phyloP scores from a whole-genome alignment of 2,797 vertebrate genomes.

The Sebastes iracundus region DNA sequence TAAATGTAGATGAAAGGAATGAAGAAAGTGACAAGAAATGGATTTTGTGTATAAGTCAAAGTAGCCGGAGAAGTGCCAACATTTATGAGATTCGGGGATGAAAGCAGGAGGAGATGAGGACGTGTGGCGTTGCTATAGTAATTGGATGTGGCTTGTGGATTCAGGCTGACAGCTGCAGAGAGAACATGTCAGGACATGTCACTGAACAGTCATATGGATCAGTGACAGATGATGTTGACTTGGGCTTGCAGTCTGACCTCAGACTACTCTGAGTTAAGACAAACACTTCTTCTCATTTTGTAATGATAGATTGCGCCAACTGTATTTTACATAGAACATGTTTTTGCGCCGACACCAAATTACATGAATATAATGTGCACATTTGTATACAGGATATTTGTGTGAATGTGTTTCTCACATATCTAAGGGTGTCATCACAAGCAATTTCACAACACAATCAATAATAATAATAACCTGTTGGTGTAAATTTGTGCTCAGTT shows the following conservation, averaged over 20 bases:
- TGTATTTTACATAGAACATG: neutral
- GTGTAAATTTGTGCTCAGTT: neutral
- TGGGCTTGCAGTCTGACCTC: conserved; percentile 15
- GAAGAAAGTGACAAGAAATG: conserved; percentile 7
- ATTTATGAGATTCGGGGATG: conserved; percentile 28
- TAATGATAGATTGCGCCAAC: neutral
- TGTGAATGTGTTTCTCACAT: neutral
- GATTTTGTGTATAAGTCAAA: conserved; percentile 16
- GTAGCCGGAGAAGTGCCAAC: conserved; percentile 2
- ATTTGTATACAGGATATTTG: neutral
- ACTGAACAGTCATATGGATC: conserved; percentile 30
- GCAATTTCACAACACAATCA: neutral
- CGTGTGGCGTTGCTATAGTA: neutral
- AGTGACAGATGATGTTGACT: conserved; percentile 34
- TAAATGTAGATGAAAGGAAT: conserved; percentile 23
- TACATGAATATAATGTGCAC: neutral
- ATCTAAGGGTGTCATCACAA: neutral
- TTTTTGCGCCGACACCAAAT: neutral
- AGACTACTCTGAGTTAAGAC: conserved; percentile 13
- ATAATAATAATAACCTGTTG: neutral
- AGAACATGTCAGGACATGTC: conserved; percentile 59
- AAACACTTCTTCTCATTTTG: neutral
- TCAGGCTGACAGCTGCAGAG: conserved; percentile 19
- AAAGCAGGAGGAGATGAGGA: conserved; percentile 13
- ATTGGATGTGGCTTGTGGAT: conserved; percentile 23